Evolutionary conservation across 2,113 vertebrate genomes (phyloP).

Genomic region (Tychaedon coryphoeus): DNA sequence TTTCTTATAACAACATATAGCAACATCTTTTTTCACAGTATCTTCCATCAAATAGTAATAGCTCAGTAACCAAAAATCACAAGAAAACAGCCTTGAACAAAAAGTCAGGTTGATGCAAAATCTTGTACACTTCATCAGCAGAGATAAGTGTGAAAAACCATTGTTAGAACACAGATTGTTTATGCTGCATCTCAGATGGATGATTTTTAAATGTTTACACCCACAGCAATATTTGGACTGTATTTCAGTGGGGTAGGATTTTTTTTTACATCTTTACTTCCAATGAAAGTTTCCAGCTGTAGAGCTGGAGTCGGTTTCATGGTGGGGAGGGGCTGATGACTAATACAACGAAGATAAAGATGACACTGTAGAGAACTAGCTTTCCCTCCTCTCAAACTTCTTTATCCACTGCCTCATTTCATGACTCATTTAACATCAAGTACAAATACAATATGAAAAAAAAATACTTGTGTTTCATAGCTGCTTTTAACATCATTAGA

Average conservation of each 20-base stretch:
- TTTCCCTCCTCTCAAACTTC: constrained; percentile 18
- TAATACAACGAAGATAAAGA: constrained; percentile 29
- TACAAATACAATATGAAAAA: constrained; percentile 42
- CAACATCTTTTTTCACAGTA: neutral
- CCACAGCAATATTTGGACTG: neutral
- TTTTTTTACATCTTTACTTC: neutral
- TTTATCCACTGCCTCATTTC: constrained; percentile 16
- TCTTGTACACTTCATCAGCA: neutral
- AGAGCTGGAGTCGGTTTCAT: neutral
- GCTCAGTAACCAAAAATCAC: neutral
- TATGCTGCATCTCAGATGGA: neutral
- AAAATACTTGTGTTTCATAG: neutral
- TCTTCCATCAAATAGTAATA: neutral
- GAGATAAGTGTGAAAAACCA: neutral
- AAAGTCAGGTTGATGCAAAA: neutral
- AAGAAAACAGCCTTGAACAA: neutral
- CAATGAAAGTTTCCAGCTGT: neutral
- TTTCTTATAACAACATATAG: neutral
- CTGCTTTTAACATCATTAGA: neutral
- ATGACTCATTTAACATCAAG: constrained; percentile 62
- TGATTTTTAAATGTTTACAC: neutral
- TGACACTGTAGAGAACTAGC: neutral
- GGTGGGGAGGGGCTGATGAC: neutral
- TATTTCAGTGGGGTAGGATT: neutral
- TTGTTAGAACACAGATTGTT: neutral